Evolutionary conservation across 1,140 invertebrate genomes (phyloP).

Genomic region (Penaeus japonicus): DNA sequence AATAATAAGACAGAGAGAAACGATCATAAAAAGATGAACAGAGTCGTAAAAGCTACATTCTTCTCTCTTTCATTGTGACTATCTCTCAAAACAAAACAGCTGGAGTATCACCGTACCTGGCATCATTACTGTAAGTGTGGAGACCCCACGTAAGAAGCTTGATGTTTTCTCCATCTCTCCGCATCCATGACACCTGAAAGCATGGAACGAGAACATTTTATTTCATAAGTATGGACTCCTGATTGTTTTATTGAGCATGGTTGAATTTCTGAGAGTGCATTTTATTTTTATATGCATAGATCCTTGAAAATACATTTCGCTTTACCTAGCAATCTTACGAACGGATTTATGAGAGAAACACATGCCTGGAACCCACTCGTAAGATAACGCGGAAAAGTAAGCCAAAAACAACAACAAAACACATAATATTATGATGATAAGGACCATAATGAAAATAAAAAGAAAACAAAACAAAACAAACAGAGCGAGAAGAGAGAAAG

Average conservation of each 20-base stretch:
- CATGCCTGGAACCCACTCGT: too few species aligned
- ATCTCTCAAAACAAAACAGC: neutral
- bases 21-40: neutral
- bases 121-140: conserved; percentile 82
- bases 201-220: neutral
- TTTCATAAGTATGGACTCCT: neutral
- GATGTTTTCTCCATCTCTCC: conserved; percentile 76
- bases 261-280: too few species aligned
- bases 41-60: neutral
- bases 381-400: too few species aligned
- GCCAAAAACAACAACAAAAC: too few species aligned
- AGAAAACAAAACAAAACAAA: too few species aligned
- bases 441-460: too few species aligned
- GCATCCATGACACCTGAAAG: conserved; percentile 79
- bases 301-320: too few species aligned
- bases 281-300: too few species aligned
- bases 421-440: too few species aligned
- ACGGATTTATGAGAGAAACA: too few species aligned
- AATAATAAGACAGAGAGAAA: neutral
- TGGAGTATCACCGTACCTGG: conserved; percentile 63
- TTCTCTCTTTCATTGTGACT: neutral
- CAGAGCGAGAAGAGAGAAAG: too few species aligned
- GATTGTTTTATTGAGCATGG: neutral
- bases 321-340: too few species aligned
- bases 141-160: conserved; percentile 76